Percentiles rank a stretch among this genome's conserved stretches.
Evolutionary conservation across 2,797 vertebrate genomes (phyloP).

Genomic region (Silurus aristotelis): DNA sequence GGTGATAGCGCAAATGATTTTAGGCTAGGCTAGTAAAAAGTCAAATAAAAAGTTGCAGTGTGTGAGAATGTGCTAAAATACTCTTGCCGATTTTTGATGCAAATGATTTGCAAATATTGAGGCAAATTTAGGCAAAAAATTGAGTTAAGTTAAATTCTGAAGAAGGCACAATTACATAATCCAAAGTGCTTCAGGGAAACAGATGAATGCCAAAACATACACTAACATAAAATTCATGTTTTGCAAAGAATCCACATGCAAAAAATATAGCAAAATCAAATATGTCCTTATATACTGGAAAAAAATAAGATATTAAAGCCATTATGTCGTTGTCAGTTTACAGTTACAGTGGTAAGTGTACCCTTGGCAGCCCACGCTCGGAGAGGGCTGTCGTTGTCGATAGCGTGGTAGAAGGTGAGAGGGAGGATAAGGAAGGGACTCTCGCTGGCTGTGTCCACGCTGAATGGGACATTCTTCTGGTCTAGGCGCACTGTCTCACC

Average conservation of each 20-base stretch:
- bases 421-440: slow-evolving; percentile 96
- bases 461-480: slow-evolving; percentile 91
- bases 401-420: slow-evolving; percentile 91
- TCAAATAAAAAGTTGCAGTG: background rate
- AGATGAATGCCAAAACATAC: background rate
- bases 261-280: background rate
- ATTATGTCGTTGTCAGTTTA: background rate
- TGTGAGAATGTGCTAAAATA: background rate
- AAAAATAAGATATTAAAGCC: background rate
- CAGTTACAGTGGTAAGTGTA: slow-evolving; percentile 38
- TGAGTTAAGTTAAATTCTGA: background rate
- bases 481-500: slow-evolving; percentile 89
- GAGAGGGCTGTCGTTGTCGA: slow-evolving; percentile 87
- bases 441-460: slow-evolving; percentile 91
- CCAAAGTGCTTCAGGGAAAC: background rate
- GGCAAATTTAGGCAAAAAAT: background rate
- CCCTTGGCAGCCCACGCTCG: slow-evolving; percentile 76
- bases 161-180: background rate
- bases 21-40: too few species aligned
- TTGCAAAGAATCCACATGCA: background rate
- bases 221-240: background rate
- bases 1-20: background rate
- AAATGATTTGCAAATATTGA: background rate
- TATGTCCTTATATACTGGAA: too few species aligned
- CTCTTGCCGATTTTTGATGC: too few species aligned